phyloP scores from a whole-genome alignment of 2,797 vertebrate species.

The Sitta carolinensis region DNA sequence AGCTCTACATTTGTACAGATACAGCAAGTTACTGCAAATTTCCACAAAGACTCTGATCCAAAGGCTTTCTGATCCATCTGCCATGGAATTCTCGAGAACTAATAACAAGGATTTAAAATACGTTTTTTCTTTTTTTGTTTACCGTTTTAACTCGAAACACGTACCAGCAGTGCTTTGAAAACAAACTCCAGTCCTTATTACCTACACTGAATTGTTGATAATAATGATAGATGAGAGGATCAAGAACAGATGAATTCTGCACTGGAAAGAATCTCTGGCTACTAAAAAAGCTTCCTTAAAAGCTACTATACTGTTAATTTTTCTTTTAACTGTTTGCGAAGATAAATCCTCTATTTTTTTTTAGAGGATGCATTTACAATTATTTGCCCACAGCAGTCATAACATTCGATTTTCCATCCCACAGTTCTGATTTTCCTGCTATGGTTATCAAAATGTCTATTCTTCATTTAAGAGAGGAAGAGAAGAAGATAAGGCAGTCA shows the following conservation, averaged over 20 bases:
- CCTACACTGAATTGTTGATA: background rate
- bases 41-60: background rate
- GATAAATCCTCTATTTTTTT: background rate
- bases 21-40: background rate
- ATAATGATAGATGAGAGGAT: background rate
- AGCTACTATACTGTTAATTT: background rate
- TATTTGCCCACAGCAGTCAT: background rate
- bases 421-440: background rate
- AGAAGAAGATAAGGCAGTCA: background rate
- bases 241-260: background rate
- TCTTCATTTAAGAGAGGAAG: background rate
- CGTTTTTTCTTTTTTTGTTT: background rate
- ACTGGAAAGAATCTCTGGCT: background rate
- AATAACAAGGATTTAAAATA: background rate
- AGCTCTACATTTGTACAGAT: background rate
- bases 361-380: background rate
- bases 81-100: background rate
- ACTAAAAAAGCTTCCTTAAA: background rate
- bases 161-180: background rate
- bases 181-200: background rate
- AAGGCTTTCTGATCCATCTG: background rate
- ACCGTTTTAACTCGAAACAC: background rate
- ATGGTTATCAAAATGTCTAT: background rate
- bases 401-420: background rate
- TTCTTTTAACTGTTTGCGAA: background rate